Base-by-base conservation (phyloP, 53 echinoderm and acorn worm species). In the Hippasteria phrygiana region DNA sequence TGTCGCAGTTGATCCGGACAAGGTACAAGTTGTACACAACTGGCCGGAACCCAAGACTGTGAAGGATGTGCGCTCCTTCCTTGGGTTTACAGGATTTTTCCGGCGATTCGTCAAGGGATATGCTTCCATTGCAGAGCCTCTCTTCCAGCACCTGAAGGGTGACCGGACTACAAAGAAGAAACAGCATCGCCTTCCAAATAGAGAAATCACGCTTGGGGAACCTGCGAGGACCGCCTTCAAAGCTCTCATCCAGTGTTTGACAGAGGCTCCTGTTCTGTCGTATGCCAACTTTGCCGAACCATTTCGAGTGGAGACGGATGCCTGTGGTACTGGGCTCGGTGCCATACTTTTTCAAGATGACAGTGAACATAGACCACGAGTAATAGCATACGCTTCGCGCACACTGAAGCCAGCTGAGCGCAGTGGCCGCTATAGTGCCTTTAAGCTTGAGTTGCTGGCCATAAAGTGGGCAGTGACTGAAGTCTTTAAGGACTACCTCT, bases 41-140 rank as follows among this genome's bases (percentile, higher is more conserved):
- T 94, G 94, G 94, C 88, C 87, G 4, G 71, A 74, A 33, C 94
- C 94, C 1, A 29, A 38, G 36, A 51, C 91, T 43, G 88, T 91
- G 29, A 54, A 63, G 39, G 94, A 91, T 9, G 78, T 91, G 9
- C 46, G 93, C 22, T 22, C 77, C 2, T 93, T 93, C 47, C 88
- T 91, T 3, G 91, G 91, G 22, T 82, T 93, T 36, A 78, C 88
- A 8, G 91, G 93, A 29, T 93, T 88, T 55, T 93, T 85, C 71
- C 26, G 94, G 26, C 79, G 91, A 31, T 91, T 93, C 51, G 43
- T 91, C 17, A 39, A 67, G 36, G 94, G 84, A 2, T 94, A 88
- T 29, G 82, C 94, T 9, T 59, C 45, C 14, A 83, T 91, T 28
- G 94, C 91, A 51, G 89, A 26, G 22, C 94, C 93, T 5, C 63